Evolutionary conservation across 1,140 invertebrate genomes (phyloP).

Genomic region (Scaptomyza graminum): DNA sequence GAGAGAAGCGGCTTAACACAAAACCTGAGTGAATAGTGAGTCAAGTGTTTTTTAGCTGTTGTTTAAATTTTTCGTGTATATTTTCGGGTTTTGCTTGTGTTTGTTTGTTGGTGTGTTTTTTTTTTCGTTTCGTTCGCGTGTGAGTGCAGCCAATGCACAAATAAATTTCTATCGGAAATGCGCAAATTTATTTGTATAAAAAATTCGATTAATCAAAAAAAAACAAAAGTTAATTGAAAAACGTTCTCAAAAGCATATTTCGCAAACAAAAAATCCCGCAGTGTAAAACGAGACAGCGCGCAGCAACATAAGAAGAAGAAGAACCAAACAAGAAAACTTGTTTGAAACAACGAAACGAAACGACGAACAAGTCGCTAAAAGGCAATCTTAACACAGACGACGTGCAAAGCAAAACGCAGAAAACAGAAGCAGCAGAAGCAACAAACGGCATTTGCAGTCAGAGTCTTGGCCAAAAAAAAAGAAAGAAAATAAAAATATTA

Average conservation of each 20-base stretch:
- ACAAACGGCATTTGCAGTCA: conserved; percentile 44
- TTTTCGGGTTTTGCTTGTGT: conserved; percentile 25
- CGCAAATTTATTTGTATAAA: background rate
- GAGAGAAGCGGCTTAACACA: conserved; percentile 63
- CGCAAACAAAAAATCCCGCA: conserved; percentile 49
- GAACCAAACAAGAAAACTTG: conserved; percentile 74
- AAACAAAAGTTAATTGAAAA: conserved; percentile 7
- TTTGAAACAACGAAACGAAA: conserved; percentile 68
- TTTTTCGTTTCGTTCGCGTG: conserved; percentile 19
- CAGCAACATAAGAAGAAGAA: conserved; percentile 44
- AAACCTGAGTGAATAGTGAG: conserved; percentile 48
- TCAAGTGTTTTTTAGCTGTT: conserved; percentile 62
- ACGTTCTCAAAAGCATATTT: background rate
- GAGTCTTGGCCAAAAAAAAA: conserved; percentile 6
- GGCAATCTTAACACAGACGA: conserved; percentile 46
- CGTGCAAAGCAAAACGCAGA: conserved; percentile 35
- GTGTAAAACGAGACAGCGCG: conserved; percentile 51
- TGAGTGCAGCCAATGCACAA: conserved; percentile 12
- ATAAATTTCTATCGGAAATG: background rate
- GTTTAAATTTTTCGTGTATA: conserved; percentile 68
- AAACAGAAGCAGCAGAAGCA: conserved; percentile 34
- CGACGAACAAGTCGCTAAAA: conserved; percentile 51
- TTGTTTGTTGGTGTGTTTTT: conserved; percentile 15
- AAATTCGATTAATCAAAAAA: too few relatives aligned
- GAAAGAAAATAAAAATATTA: background rate